Base-by-base conservation (phyloP, 2,888 invertebrate genomes). In the Meta bourneti region DNA sequence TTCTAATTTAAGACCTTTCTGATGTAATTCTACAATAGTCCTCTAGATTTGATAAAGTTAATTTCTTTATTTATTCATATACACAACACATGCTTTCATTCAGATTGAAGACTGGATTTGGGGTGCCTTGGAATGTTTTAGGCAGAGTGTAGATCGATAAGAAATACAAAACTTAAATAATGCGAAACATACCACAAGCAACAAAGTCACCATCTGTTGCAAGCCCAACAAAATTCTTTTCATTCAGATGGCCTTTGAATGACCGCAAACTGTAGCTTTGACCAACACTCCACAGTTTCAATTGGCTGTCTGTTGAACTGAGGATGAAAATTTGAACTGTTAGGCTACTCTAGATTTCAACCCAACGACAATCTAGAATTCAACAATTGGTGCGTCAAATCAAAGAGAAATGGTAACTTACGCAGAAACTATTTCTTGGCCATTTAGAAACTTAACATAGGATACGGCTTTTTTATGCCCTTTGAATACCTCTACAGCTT, bases 391-490 rank as follows among this genome's bases (percentile, higher is more conserved):
- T 51, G 16, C 5, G 71, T 16, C 16, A 61, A 75, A 20, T 8
- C 72, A 61, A 34, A 13, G 7, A 0, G 49, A 74, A 79, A 52
- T 78, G 20, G 7, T 20, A 70, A 80, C 95, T 94, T 94, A 95
- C 75, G 98, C 98, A 0, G 98, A 98, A 0, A 98, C 98, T 77
- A 98, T 96, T 94, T 98, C 97, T 93, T 97, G 96, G 85, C 96
- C 96, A 95, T 97, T 97, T 79, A 98, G 96, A 95, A 98, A 98
- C 95, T 98, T 97, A 0, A 98, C 98, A 95, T 98, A 98, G 0
- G 98, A 98, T 0, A 98, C 98, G 0, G 98, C 98, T 95, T 98
- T 98, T 93, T 97, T 96, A 95, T 99, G 98, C 69, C 98, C 98
- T 94, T 97, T 97, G 94, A 98, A 97, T 13, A 98, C 96, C 90